phyloP scores from a whole-genome alignment of 2,113 vertebrate species.

The Electrona antarctica region DNA sequence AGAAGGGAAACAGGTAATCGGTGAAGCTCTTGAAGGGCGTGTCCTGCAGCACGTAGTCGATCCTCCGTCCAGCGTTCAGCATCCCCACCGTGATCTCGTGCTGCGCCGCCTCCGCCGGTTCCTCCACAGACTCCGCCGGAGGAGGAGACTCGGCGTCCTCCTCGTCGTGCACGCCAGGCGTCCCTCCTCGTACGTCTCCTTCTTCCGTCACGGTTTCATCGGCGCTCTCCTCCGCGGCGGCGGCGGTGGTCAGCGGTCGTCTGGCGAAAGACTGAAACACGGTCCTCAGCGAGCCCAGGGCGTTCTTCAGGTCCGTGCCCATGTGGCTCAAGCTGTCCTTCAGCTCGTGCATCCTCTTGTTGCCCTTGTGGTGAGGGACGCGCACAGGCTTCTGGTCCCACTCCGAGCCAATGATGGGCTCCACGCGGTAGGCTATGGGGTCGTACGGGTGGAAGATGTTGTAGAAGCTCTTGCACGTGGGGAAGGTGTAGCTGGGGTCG shows the following conservation, averaged over 20 bases:
- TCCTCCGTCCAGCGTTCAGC: constrained; percentile 85
- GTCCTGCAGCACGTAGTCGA: constrained; percentile 90
- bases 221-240: constrained; percentile 62
- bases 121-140: neutral
- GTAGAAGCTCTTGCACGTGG: constrained; percentile 97
- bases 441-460: constrained; percentile 99
- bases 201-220: constrained; percentile 48
- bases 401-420: constrained; percentile 90
- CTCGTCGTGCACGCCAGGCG: constrained; percentile 37
- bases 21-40: constrained; percentile 91
- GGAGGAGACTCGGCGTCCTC: constrained; percentile 3
- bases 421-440: constrained; percentile 95
- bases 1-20: constrained; percentile 81
- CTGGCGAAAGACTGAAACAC: constrained; percentile 94
- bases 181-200: constrained; percentile 37
- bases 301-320: constrained; percentile 87
- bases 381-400: constrained; percentile 92
- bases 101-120: constrained; percentile 7
- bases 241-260: constrained; percentile 75
- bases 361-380: constrained; percentile 97
- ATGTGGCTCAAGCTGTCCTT: constrained; percentile 94
- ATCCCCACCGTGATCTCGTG: constrained; percentile 76
- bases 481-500: constrained; percentile 91
- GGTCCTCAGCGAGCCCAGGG: constrained; percentile 86
- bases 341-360: constrained; percentile 98